A percentile compares a stretch with the other conserved stretches of the same genome.
These are phyloP conservation scores for Lasioglossum vierecki DNA, from an alignment of 2,888 invertebrate species.

Conservation along the genomic window DNA sequence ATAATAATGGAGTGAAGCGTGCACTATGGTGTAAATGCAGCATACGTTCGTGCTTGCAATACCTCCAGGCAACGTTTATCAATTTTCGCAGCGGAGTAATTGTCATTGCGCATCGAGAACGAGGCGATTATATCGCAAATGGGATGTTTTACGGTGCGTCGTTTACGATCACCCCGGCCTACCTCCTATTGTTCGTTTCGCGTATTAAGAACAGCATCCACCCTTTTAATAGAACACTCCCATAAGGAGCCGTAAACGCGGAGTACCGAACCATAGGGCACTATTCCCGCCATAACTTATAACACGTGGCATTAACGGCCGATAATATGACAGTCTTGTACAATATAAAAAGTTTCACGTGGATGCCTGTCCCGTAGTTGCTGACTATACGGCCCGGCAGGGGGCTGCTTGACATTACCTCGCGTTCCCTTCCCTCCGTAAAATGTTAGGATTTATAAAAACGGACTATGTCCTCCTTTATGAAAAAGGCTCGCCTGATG, in stretches of 20 bases:
- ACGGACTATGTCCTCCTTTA: conserved; percentile 35
- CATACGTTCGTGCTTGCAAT: not conserved
- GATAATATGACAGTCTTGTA: conserved; percentile 72
- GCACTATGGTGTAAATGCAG: not conserved
- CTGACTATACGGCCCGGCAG: conserved; percentile 42
- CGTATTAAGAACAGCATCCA: conserved; percentile 52
- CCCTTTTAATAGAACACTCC: conserved; percentile 71
- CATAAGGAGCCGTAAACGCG: conserved; percentile 67
- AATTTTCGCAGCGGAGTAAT: not conserved
- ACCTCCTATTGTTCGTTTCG: conserved; percentile 48
- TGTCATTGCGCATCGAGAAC: conserved; percentile 20
- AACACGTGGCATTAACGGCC: conserved; percentile 69
- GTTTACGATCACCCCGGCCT: conserved; percentile 32
- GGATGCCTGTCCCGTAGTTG: conserved; percentile 39
- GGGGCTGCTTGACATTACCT: not conserved
- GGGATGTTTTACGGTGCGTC: conserved; percentile 38
- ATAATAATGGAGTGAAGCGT: not conserved
- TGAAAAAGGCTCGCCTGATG: conserved; percentile 23
- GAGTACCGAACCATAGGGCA: conserved; percentile 55
- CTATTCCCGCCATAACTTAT: conserved; percentile 69
- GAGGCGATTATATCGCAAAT: conserved; percentile 28
- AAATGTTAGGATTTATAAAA: conserved; percentile 38
- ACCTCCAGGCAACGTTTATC: not conserved
- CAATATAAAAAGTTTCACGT: conserved; percentile 70
- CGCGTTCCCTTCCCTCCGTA: conserved; percentile 23